Evolutionary conservation across 2,888 invertebrate species (phyloP), one percentile per base, ranked within the genome.

Genomic region (Diaprepes abbreviatus): DNA sequence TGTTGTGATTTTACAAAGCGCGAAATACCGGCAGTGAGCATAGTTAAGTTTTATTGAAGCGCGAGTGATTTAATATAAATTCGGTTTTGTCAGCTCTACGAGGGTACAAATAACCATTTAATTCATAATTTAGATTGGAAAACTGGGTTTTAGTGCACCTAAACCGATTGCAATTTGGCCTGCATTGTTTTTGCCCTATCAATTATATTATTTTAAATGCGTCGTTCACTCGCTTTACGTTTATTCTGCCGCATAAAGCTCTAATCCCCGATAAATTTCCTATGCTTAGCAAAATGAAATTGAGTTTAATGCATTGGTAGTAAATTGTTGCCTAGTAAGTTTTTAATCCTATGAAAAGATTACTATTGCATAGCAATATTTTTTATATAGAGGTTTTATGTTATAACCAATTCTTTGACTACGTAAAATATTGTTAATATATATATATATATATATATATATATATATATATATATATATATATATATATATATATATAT

Each of bases 81-180:
- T 72, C 73, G 70, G 74, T 72, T 74, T 73, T 73, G 73, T 66
- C 72, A 70, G 73, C 73, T 74, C 75, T 74, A 75, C 73, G 72
- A 69, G 71, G 74, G 68, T 66, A 74, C 75, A 75, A 75, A 77
- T 77, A 78, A 77, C 74, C 74, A 74, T 77, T 74, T 76, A 77
- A 77, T 77, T 77, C 75, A 76, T 74, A 77, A 78, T 77, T 77
- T 76, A 76, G 76, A 77, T 77, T 74, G 72, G 72, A 73, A 50
- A 74, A 73, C 73, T 72, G 70, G 59, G 70, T 74, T 70, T 74
- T 73, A 55, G 69, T 75, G 74, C 74, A 74, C 74, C 76, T 73
- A 76, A 75, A 73, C 73, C 71, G 73, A 76, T 74, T 69, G 74
- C 76, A 76, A 77, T 78, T 78, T 77, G 74, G 75, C 75, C 74